These are phyloP conservation scores for Mormyrus lacerda DNA, from an alignment of 2,113 vertebrate genomes.

Conservation along the genomic window DNA sequence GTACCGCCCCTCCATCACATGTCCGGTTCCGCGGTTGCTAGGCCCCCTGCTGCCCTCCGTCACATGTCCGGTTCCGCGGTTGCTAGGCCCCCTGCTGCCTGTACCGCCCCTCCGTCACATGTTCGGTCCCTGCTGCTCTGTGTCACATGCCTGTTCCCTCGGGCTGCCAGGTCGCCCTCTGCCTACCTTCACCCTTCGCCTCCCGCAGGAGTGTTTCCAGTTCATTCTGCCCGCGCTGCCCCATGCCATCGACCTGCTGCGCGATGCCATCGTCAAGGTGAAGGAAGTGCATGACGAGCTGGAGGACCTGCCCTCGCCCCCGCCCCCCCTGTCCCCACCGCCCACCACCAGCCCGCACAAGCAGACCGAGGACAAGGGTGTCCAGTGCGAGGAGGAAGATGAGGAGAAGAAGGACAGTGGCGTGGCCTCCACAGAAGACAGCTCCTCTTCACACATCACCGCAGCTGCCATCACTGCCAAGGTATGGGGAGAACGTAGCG, in stretches of 20 bases:
- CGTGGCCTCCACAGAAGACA: constrained; percentile 92
- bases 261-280: constrained; percentile 87
- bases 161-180: background rate
- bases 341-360: constrained; percentile 85
- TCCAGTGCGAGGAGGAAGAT: constrained; percentile 96
- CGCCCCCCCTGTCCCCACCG: constrained; percentile 82
- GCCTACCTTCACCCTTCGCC: background rate
- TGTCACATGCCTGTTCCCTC: background rate
- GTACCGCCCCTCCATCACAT: constrained; percentile 26
- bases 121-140: constrained; percentile 28
- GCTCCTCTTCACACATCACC: constrained; percentile 94
- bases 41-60: background rate
- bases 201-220: constrained; percentile 92
- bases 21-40: background rate
- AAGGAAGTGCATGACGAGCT: constrained; percentile 91
- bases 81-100: constrained; percentile 58
- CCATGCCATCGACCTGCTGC: constrained; percentile 94
- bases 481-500: constrained; percentile 49
- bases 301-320: constrained; percentile 91
- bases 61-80: background rate
- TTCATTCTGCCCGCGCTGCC: constrained; percentile 98
- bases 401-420: constrained; percentile 97
- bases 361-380: constrained; percentile 94
- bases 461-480: constrained; percentile 95
- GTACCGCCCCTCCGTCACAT: constrained; percentile 28